These are phyloP conservation scores for Ditylenchus weischeri DNA, from an alignment of 2,888 invertebrate species.

Conservation along the genomic window DNA sequence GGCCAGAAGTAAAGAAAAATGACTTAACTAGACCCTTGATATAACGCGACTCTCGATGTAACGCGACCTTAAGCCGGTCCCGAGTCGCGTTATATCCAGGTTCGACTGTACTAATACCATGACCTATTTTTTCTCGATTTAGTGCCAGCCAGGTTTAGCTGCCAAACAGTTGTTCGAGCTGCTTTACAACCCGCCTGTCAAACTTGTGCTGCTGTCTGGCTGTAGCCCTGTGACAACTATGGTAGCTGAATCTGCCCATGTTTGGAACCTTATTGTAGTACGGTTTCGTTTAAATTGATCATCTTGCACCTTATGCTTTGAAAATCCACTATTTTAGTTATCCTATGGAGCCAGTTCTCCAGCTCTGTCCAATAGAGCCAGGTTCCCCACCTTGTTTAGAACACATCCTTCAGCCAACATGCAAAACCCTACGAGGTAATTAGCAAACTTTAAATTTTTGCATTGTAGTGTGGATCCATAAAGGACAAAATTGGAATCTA, in stretches of 20 bases:
- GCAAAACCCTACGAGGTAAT: constrained; percentile 65
- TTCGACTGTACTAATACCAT: no score
- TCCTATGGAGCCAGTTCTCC: constrained; percentile 99
- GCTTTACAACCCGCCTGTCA: constrained; percentile 79
- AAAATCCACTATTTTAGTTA: constrained; percentile 68
- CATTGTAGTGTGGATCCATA: no score
- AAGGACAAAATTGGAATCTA: no score
- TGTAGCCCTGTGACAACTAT: constrained; percentile 98
- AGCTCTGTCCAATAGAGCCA: constrained; percentile 88
- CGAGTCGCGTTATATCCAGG: no score
- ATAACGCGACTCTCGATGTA: no score
- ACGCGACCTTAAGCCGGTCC: no score
- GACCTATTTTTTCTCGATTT: no score
- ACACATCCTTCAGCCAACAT: constrained; percentile 99
- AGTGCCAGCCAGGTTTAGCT: constrained; percentile 97
- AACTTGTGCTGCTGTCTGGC: constrained; percentile 84
- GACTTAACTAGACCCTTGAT: no score
- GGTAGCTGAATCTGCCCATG: constrained; percentile 96
- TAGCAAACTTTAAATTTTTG: no score
- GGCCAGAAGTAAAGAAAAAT: no score
- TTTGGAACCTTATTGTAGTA: constrained; percentile 99
- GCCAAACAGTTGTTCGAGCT: constrained; percentile 98
- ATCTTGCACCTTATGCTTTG: no score
- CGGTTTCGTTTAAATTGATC: neutral
- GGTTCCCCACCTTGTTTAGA: constrained; percentile 95